These are phyloP conservation scores for Luffia ferchaultella DNA, from an alignment of 2,888 invertebrate species.

Conservation along the genomic window DNA sequence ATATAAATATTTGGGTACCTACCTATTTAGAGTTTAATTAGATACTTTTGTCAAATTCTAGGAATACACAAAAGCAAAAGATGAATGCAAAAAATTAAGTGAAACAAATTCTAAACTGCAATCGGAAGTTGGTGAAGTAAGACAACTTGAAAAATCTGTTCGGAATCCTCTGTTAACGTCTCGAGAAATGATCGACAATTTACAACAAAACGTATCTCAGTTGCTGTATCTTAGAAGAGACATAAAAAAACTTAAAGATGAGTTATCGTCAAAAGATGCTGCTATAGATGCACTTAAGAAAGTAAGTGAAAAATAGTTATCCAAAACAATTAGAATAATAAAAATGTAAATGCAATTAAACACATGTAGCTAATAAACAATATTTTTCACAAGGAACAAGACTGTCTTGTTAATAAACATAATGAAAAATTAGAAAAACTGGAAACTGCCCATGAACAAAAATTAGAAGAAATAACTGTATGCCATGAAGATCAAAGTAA, in stretches of 20 bases:
- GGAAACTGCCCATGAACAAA: slow-evolving; percentile 31
- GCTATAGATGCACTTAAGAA: slow-evolving; percentile 31
- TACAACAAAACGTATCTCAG: slow-evolving; percentile 53
- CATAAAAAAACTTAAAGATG: slow-evolving; percentile 41
- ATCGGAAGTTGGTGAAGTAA: slow-evolving; percentile 38
- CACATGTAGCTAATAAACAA: neutral
- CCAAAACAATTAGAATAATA: neutral
- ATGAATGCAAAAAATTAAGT: slow-evolving; percentile 36
- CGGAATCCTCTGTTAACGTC: slow-evolving; percentile 45
- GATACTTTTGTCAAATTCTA: no score
- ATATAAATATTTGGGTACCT: no score
- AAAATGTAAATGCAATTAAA: neutral
- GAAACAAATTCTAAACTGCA: slow-evolving; percentile 40
- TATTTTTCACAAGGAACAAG: slow-evolving; percentile 34
- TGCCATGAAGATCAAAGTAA: slow-evolving; percentile 40
- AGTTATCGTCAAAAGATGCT: slow-evolving; percentile 30
- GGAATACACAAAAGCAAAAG: slow-evolving; percentile 37
- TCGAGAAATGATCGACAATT: slow-evolving; percentile 50
- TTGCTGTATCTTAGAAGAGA: slow-evolving; percentile 49
- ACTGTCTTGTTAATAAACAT: slow-evolving; percentile 28
- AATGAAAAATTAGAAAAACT: slow-evolving; percentile 30
- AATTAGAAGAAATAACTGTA: slow-evolving; percentile 32
- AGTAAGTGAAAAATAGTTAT: slow-evolving; percentile 24
- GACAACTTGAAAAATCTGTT: slow-evolving; percentile 50
- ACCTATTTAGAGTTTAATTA: no score